These are phyloP conservation scores for Clanis bilineata DNA, from an alignment of 2,888 invertebrate species.

Conservation along the genomic window DNA sequence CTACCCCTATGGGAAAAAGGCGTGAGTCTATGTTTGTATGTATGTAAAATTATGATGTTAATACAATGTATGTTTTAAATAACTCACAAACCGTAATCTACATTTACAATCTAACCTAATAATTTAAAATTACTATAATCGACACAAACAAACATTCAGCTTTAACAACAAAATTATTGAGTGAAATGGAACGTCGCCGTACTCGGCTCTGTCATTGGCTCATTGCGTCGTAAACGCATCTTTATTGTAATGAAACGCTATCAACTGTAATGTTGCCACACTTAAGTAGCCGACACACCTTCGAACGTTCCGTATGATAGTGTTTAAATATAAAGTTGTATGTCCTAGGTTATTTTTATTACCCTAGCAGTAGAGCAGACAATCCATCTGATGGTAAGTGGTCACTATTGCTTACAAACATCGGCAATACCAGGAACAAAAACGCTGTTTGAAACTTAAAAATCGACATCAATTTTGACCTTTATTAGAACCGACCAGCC, in stretches of 20 bases:
- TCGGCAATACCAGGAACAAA: too few relatives aligned
- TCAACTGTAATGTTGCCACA: slow-evolving; percentile 37
- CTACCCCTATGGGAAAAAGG: too few relatives aligned
- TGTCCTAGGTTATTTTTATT: too few relatives aligned
- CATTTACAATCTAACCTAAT: background rate
- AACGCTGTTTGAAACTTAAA: too few relatives aligned
- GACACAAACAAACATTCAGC: background rate
- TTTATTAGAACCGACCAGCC: too few relatives aligned
- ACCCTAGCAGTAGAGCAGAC: too few relatives aligned
- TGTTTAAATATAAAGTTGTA: background rate
- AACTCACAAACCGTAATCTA: background rate
- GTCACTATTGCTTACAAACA: too few relatives aligned
- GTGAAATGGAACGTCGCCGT: background rate
- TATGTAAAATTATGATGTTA: too few relatives aligned
- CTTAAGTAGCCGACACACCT: slow-evolving; percentile 26
- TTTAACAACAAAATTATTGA: background rate
- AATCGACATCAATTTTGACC: too few relatives aligned
- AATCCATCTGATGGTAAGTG: too few relatives aligned
- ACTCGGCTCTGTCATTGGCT: slow-evolving; percentile 24
- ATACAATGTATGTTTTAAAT: background rate
- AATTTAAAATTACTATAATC: background rate
- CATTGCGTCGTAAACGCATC: slow-evolving; percentile 36
- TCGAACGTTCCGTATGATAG: slow-evolving; percentile 3
- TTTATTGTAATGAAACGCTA: slow-evolving; percentile 43
- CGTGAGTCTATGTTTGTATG: too few relatives aligned